Evolutionary conservation across 2,113 vertebrate genomes (phyloP), one percentile per base, ranked within the genome.

Genomic region (Capreolus pygargus): DNA sequence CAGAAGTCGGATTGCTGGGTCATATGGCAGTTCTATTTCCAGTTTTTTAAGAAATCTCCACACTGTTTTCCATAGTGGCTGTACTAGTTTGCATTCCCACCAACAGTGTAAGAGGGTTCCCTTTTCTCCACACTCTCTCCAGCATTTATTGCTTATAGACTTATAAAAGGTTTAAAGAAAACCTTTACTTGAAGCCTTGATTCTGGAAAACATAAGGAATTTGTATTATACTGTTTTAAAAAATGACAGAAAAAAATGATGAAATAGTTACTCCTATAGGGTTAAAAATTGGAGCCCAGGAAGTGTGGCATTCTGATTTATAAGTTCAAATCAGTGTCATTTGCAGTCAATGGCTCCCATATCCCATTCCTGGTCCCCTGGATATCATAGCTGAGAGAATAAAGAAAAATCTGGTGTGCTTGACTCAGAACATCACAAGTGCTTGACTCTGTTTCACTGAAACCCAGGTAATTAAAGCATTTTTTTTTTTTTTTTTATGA

Each of bases 401-500:
- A n/a, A n/a, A 82, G 17, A 14, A 82, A 82, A 81, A 81, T 33
- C 5, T 52, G 78, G 19, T 54, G 30, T n/a, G 3, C 30, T 70
- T 70, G 67, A 70, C n/a, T 21, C 30, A 54, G 30, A 79, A 15
- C 8, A 47, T 79, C 15, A 79, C 76, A 79, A 30, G 15, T 30
- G 13, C 11, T 82, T 82, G 19, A 54, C 47, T 52, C 17, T 81
- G 17, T 54, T 82, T n/a, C 47, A 52, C 30, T 21, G 19, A 54
- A 82, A n/a, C 19, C 19, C 17, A 54, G 50, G 30, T 47, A 82
- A 33, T 12, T n/a, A 82, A 52, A 23, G 36, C 13, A 99, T 7
- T 11, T 99, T 99, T 47, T 47, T 3, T 28, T 12, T 14, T 30
- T 7, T 33, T 67, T n/a, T 10, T 98, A 97, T 99, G 97, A 99